phyloP scores from a whole-genome alignment of 1,140 invertebrate species.

The Procambarus clarkii region DNA sequence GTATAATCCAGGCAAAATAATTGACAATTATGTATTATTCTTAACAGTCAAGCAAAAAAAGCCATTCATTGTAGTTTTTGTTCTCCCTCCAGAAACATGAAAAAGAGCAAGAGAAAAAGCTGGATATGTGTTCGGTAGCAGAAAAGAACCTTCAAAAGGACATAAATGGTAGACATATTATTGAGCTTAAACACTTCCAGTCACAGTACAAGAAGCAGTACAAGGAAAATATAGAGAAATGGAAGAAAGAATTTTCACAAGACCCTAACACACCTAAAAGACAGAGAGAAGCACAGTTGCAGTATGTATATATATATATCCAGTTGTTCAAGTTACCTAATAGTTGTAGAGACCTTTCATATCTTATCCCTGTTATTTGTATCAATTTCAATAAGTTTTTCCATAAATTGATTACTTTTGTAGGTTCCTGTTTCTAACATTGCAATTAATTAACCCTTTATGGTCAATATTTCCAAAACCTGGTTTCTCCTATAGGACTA shows the following conservation, averaged over 20 bases:
- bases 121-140: conserved; percentile 78
- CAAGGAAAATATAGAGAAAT: conserved; percentile 97
- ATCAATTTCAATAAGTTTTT: too few species aligned
- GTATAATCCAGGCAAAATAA: too few species aligned
- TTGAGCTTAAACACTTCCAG: conserved; percentile 92
- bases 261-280: conserved; percentile 94
- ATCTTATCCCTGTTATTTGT: too few species aligned
- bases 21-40: too few species aligned
- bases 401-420: too few species aligned
- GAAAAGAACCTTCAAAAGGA: conserved; percentile 97
- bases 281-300: conserved; percentile 91
- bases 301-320: conserved; percentile 79
- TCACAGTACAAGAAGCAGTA: conserved; percentile 97
- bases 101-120: conserved; percentile 86
- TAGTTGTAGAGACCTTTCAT: not conserved
- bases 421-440: too few species aligned
- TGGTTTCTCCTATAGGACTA: too few species aligned
- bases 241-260: conserved; percentile 94
- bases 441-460: too few species aligned
- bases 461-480: too few species aligned
- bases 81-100: conserved; percentile 66
- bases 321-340: not conserved
- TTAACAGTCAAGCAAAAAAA: not conserved
- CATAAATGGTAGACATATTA: conserved; percentile 91
- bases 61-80: not conserved